Percentiles rank a stretch among this genome's conserved stretches.
phyloP scores from a whole-genome alignment of 2,797 vertebrate genomes.

The Pangasius sanitwongsei region DNA sequence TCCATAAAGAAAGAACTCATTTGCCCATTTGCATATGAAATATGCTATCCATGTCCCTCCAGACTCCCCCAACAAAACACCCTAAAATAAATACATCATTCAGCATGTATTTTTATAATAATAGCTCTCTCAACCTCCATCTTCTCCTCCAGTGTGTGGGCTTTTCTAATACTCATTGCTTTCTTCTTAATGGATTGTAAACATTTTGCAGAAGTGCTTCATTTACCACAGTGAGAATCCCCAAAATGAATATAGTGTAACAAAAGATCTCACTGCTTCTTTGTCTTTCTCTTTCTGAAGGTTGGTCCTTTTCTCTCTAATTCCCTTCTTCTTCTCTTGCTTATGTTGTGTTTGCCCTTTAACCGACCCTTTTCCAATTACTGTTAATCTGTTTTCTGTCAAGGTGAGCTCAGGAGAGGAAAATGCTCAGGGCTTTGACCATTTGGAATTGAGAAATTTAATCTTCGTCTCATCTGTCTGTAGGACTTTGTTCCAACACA shows the following conservation, averaged over 20 bases:
- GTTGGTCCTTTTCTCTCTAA: not conserved
- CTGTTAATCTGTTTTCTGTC: conserved; percentile 44
- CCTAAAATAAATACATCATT: not conserved
- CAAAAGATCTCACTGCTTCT: not conserved
- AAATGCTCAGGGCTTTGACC: not conserved
- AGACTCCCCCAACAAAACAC: not conserved
- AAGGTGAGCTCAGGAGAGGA: conserved; percentile 38
- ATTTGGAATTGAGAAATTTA: not conserved
- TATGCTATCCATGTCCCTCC: not conserved
- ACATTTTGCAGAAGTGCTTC: not conserved
- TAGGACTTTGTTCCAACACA: not conserved
- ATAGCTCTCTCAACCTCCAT: not conserved
- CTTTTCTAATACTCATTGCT: not conserved
- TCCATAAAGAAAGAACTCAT: not conserved
- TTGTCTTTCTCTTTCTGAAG: not conserved
- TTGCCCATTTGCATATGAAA: not conserved
- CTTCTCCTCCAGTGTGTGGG: not conserved
- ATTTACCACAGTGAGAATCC: not conserved
- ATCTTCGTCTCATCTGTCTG: not conserved
- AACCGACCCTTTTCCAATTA: conserved; percentile 51
- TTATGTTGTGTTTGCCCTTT: conserved; percentile 27
- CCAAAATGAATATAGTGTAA: too few species aligned
- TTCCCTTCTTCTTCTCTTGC: not conserved
- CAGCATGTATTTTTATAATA: not conserved
- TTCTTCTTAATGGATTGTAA: not conserved